Percentiles rank a stretch among this genome's conserved stretches.
Conservation (phyloP, 53 echinoderm and acorn worm species). For the Astropecten irregularis region DNA sequence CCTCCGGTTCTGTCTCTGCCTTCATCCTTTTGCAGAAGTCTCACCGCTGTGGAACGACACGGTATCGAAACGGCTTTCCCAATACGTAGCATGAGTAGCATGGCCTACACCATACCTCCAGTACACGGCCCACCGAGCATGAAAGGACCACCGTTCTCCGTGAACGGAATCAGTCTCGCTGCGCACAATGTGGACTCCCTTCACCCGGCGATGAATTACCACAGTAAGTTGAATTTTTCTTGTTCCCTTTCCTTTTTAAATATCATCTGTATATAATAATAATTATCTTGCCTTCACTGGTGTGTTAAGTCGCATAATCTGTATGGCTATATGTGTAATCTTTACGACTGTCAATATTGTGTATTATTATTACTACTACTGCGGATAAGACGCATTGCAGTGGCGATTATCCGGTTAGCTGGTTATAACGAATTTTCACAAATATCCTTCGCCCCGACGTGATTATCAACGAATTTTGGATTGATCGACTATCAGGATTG, state of each 20-base stretch:
- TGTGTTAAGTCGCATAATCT: not conserved
- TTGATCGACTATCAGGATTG: too few relatives aligned
- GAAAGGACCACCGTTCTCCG: constrained; percentile 80
- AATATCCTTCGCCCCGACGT: too few relatives aligned
- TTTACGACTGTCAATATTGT: constrained; percentile 42
- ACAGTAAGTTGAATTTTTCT: constrained; percentile 79
- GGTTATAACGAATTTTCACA: not conserved
- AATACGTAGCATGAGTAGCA: constrained; percentile 41
- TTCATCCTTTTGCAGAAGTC: too few relatives aligned
- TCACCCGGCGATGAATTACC: constrained; percentile 94
- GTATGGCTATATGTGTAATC: constrained; percentile 15
- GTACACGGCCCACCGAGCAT: constrained; percentile 52
- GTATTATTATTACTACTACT: not conserved
- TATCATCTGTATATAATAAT: too few relatives aligned
- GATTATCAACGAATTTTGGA: too few relatives aligned
- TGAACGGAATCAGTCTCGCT: constrained; percentile 90
- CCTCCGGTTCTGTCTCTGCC: too few relatives aligned
- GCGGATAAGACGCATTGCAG: constrained; percentile 19
- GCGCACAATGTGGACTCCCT: constrained; percentile 89
- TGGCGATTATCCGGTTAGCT: constrained; percentile 38
- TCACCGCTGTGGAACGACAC: constrained; percentile 33
- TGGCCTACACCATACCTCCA: constrained; percentile 75
- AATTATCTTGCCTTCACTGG: not conserved
- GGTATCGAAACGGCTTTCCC: constrained; percentile 41
- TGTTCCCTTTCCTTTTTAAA: too few relatives aligned